These are phyloP conservation scores for Germaria angustata DNA, from an alignment of 2,888 invertebrate genomes.

Conservation along the genomic window DNA sequence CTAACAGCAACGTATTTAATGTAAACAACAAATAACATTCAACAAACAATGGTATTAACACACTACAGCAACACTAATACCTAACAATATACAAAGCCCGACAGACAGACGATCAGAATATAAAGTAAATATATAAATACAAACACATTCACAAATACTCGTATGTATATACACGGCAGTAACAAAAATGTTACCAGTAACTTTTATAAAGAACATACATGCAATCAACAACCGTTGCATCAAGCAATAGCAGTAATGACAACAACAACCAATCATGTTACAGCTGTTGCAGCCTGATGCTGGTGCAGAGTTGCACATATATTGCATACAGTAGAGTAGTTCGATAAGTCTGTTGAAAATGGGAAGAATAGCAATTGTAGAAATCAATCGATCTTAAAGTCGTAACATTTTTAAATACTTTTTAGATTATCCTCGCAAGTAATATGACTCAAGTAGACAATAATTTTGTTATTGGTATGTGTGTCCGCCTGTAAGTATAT, in stretches of 20 bases:
- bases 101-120: not conserved
- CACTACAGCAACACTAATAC: constrained; percentile 30
- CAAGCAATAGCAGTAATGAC: not conserved
- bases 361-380: no score
- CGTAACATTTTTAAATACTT: not conserved
- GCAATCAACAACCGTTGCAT: constrained; percentile 44
- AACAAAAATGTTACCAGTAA: not conserved
- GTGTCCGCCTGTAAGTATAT: not conserved
- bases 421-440: not conserved
- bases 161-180: not conserved
- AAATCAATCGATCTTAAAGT: no score
- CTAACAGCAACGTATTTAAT: constrained; percentile 40
- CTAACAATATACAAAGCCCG: constrained; percentile 2
- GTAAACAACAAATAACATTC: constrained; percentile 56
- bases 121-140: not conserved
- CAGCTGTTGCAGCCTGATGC: constrained; percentile 27
- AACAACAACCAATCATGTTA: constrained; percentile 42
- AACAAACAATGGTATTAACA: constrained; percentile 58
- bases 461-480: not conserved
- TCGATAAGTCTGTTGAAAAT: not conserved
- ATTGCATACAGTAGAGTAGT: not conserved
- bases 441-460: constrained; percentile 29
- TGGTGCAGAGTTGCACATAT: not conserved
- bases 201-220: constrained; percentile 23
- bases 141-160: not conserved